Conservation (phyloP, 2,888 invertebrate species). For the Pristionchus entomophagus region DNA sequence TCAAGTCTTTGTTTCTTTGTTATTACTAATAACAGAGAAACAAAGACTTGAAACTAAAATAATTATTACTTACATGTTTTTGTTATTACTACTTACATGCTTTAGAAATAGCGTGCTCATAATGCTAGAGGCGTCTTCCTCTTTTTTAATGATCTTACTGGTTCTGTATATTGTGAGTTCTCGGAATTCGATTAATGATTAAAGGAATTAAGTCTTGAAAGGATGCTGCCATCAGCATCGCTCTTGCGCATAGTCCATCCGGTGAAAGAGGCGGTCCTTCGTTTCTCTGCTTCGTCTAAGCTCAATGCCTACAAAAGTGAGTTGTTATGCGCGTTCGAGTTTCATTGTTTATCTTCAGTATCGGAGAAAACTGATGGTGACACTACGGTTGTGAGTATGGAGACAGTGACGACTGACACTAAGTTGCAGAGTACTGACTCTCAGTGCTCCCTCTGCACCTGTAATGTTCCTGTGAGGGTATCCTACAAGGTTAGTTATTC, state of each 20-base stretch:
- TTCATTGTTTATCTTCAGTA: slow-evolving; percentile 39
- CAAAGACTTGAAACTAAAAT: too few species aligned
- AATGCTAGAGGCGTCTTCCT: too few species aligned
- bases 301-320: slow-evolving; percentile 17
- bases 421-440: slow-evolving; percentile 52
- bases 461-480: slow-evolving; percentile 68
- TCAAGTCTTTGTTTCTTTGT: too few species aligned
- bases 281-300: neutral
- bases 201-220: neutral
- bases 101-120: too few species aligned
- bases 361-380: slow-evolving; percentile 47
- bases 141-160: too few species aligned
- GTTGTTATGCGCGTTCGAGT: neutral
- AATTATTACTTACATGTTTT: too few species aligned
- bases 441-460: slow-evolving; percentile 67
- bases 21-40: too few species aligned
- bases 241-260: neutral
- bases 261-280: neutral
- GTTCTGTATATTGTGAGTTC: too few species aligned
- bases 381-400: slow-evolving; percentile 56
- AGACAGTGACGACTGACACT: slow-evolving; percentile 48
- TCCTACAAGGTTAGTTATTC: slow-evolving; percentile 58
- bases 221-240: neutral
- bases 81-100: too few species aligned
- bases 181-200: neutral